Base-by-base conservation (phyloP, 1,140 invertebrate species). In the Brachystomella parvula region DNA sequence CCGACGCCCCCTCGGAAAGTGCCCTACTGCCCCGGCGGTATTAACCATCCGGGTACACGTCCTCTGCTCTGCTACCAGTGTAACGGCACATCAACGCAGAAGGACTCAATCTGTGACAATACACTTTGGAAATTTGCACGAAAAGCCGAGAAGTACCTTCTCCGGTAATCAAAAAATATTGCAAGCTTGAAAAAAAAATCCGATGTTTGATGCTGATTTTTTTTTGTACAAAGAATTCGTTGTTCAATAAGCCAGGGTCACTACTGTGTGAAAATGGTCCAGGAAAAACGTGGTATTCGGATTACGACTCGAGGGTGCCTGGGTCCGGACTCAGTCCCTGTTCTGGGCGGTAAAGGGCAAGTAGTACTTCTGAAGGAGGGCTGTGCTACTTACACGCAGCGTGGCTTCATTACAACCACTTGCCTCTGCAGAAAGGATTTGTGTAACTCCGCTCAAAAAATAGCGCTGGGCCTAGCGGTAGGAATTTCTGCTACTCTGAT, bases 101-200 rank as follows among this genome's bases (percentile, higher is more conserved):
- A 31, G 30, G 57, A 59, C 3, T 32, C 57, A 12, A 21, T 59
- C 15, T 59, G 57, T 31, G 57, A 59, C 57, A 29, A 59, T 31
- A 32, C 9, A 59, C 30, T 59, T 17, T 59, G 57, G 57, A 28
- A 32, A 12, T 59, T 29, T 59, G 57, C 57, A 28, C 24, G 57
- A 31, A 59, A 32, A 21, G 21, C 30, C 6, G 57, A 59, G 15
- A 28, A 31, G 12, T 59, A 59, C 30, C 26, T 29, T 15, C 30
- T 59, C 9, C 26, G 57, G 57, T 59, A 26, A 59, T 15, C 6
- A 12, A 12, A n/a, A 44, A 44, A 44, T 44, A 12, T 44, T 44
- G 39, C 39, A 44, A 44, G n/a, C n/a, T 44, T n/a, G n/a, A n/a
- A n/a, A n/a, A n/a, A n/a, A n/a, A n/a, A n/a, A n/a, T n/a, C n/a